A percentile compares a stretch with the other conserved stretches of the same genome.
Conservation (phyloP, 1,140 invertebrate genomes). For the Microvelia longipes region DNA sequence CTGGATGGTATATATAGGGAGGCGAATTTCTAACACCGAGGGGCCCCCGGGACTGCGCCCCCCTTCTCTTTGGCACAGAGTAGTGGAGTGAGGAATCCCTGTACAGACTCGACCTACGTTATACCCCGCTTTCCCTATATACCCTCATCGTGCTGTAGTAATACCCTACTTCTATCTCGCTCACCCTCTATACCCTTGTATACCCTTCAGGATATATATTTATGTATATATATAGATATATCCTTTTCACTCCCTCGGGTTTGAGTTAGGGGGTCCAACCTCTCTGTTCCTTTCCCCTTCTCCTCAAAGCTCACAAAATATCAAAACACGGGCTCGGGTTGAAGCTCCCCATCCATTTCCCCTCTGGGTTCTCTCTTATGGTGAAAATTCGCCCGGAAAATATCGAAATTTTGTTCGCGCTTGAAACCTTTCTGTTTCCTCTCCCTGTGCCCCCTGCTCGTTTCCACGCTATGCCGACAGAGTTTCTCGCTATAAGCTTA, state of each 20-base stretch:
- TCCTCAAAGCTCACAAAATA: not conserved
- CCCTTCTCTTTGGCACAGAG: too few species aligned
- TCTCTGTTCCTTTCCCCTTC: not conserved
- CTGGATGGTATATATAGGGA: not conserved
- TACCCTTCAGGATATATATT: not conserved
- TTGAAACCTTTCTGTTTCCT: not conserved
- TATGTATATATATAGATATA: not conserved
- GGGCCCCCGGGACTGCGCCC: not conserved
- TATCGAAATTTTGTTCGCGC: not conserved
- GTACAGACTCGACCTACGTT: not conserved
- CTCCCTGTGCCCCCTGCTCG: not conserved
- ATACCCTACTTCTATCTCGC: not conserved
- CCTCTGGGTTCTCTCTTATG: not conserved
- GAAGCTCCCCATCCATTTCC: not conserved
- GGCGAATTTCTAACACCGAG: not conserved
- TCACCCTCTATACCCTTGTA: not conserved
- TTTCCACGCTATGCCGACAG: not conserved
- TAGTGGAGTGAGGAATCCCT: not conserved
- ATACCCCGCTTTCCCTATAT: too few species aligned
- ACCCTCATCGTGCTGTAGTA: not conserved
- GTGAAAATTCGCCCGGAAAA: not conserved
- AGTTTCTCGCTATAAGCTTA: not conserved
- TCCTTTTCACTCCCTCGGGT: not conserved
- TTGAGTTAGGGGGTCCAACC: not conserved
- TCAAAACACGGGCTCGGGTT: not conserved